Percentiles rank a stretch among this genome's conserved stretches.
Conservation (phyloP, 2,113 vertebrate genomes). For the Pluvianellus socialis region DNA sequence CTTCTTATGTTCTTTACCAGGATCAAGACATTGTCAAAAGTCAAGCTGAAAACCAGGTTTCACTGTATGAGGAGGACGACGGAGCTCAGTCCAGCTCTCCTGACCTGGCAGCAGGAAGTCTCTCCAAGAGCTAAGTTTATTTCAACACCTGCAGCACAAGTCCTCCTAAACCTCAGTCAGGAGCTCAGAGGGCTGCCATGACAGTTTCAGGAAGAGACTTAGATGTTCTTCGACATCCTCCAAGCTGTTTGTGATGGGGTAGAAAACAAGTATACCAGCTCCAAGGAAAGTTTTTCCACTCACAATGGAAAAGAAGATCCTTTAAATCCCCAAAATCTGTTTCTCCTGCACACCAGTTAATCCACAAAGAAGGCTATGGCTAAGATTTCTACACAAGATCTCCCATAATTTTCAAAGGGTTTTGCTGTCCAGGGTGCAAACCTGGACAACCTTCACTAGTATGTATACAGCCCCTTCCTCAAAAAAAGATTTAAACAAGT, state of each 20-base stretch:
- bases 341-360: neutral
- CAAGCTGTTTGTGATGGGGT: fast-evolving
- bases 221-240: neutral
- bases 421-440: neutral
- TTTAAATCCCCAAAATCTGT: neutral
- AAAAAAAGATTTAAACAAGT: neutral
- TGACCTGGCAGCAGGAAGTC: neutral
- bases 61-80: neutral
- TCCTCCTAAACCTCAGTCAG: neutral
- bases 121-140: neutral
- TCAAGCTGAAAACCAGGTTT: neutral
- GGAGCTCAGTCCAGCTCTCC: neutral
- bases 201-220: neutral
- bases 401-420: neutral
- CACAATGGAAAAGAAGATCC: neutral
- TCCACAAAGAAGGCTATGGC: fast-evolving
- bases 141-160: neutral
- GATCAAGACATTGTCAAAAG: neutral
- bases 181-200: neutral
- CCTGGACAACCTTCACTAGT: neutral
- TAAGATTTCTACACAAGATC: neutral
- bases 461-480: neutral
- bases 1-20: neutral
- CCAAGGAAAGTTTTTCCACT: neutral
- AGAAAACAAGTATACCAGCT: neutral